A percentile compares a stretch with the other conserved stretches of the same genome.
Conservation (phyloP, 2,797 vertebrate genomes). For the Tarsius wallacei region DNA sequence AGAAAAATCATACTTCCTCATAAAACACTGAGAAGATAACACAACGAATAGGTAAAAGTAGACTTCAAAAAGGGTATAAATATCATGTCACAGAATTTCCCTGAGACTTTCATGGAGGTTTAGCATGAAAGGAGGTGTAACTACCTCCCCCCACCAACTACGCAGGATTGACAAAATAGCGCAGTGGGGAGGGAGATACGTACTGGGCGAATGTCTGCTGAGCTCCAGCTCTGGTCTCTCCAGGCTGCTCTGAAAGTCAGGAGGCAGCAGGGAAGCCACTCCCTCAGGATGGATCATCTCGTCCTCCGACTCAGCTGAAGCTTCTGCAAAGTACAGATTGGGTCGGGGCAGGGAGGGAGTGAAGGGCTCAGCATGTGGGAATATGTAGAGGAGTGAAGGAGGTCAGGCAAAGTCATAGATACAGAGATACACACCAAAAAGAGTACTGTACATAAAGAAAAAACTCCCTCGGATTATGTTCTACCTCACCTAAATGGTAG, state of each 20-base stretch:
- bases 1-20: slow-evolving; percentile 56
- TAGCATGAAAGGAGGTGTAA: slow-evolving; percentile 80
- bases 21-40: slow-evolving; percentile 64
- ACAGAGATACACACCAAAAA: slow-evolving; percentile 69
- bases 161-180: slow-evolving; percentile 80
- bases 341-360: slow-evolving; percentile 80
- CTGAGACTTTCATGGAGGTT: slow-evolving; percentile 76
- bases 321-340: slow-evolving; percentile 87
- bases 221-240: slow-evolving; percentile 86
- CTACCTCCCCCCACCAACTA: slow-evolving; percentile 86
- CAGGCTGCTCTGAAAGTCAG: slow-evolving; percentile 88
- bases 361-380: slow-evolving; percentile 82
- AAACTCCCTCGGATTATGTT: slow-evolving; percentile 49
- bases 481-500: slow-evolving; percentile 42
- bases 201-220: slow-evolving; percentile 86
- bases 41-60: slow-evolving; percentile 48
- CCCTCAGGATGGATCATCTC: slow-evolving; percentile 87
- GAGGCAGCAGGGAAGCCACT: slow-evolving; percentile 87
- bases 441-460: slow-evolving; percentile 46
- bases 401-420: slow-evolving; percentile 70
- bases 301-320: slow-evolving; percentile 89
- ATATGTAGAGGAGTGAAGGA: slow-evolving; percentile 73
- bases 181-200: slow-evolving; percentile 87
- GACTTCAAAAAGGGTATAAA: slow-evolving; percentile 73
- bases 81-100: slow-evolving; percentile 66